Evolutionary conservation across 2,113 vertebrate species (phyloP).

Genomic region (Struthio camelus): DNA sequence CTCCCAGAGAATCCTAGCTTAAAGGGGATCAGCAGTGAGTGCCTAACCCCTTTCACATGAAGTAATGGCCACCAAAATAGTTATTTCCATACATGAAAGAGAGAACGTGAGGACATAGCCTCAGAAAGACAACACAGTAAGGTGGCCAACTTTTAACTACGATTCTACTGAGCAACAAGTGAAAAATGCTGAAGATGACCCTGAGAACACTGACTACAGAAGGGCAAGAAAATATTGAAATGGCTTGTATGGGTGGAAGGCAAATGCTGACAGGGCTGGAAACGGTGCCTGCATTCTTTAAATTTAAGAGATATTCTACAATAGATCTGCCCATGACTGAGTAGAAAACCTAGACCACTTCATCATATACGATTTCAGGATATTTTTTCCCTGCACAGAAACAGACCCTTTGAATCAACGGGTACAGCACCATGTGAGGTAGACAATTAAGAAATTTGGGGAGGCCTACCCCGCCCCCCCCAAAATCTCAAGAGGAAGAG

Average conservation of each 20-base stretch:
- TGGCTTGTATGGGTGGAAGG: background rate
- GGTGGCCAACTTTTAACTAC: background rate
- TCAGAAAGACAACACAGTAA: background rate
- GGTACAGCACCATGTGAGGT: background rate
- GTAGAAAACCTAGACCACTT: background rate
- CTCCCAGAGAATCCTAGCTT: background rate
- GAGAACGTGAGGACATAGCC: background rate
- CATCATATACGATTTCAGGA: background rate
- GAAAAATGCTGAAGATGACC: background rate
- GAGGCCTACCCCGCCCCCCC: background rate
- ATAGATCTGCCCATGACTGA: rapidly evolving
- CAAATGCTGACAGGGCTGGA: background rate
- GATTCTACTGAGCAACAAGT: background rate
- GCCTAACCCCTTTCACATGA: background rate
- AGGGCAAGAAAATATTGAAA: background rate
- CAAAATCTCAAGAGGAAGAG: background rate
- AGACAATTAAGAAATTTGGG: background rate
- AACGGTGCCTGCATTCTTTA: background rate
- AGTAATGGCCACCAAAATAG: background rate
- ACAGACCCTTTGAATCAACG: background rate
- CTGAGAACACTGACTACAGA: background rate
- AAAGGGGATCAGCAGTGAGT: background rate
- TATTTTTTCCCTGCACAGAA: background rate
- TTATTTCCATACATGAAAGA: background rate
- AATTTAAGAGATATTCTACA: background rate